Evolutionary conservation across 35 echinoderm and acorn worm genomes (phyloP).

Genomic region (Strongylocentrotus purpuratus): DNA sequence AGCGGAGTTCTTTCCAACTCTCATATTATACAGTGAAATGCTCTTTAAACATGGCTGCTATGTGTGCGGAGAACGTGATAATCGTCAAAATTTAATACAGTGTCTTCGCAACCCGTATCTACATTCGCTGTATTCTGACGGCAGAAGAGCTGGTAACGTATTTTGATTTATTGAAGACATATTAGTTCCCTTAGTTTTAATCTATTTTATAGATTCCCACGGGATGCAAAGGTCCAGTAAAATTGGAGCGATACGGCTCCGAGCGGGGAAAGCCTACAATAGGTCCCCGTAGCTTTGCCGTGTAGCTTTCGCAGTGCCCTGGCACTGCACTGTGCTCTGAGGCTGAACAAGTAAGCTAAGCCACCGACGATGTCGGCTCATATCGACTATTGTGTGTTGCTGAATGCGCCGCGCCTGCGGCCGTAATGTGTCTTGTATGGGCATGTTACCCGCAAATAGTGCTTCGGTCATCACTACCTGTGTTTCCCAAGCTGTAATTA

Average conservation of each 20-base stretch:
- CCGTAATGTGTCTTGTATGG: not conserved
- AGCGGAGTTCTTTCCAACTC: slow-evolving; percentile 36
- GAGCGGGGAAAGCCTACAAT: slow-evolving; percentile 37
- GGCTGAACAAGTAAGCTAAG: not conserved
- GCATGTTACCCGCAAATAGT: not conserved
- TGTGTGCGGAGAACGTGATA: slow-evolving; percentile 34
- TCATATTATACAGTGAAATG: not conserved
- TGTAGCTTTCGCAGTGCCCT: slow-evolving; percentile 19
- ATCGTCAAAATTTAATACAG: not conserved
- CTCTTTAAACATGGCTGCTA: slow-evolving; percentile 52
- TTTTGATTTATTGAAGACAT: too few relatives aligned
- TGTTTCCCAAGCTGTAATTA: not conserved
- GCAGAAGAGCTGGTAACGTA: slow-evolving; percentile 40
- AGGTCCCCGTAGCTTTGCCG: slow-evolving; percentile 27
- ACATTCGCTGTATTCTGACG: not conserved
- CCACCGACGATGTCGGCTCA: not conserved
- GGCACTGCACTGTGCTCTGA: not conserved
- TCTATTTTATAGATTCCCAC: not conserved
- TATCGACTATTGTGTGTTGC: not conserved
- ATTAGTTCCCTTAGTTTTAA: not conserved
- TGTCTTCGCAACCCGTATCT: not conserved
- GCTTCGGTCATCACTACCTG: not conserved
- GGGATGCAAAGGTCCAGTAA: not conserved
- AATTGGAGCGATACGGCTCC: slow-evolving; percentile 20
- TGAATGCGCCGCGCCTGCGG: slow-evolving; percentile 16